Base-by-base conservation (phyloP, 1,140 invertebrate genomes). In the Calycopis cecrops region DNA sequence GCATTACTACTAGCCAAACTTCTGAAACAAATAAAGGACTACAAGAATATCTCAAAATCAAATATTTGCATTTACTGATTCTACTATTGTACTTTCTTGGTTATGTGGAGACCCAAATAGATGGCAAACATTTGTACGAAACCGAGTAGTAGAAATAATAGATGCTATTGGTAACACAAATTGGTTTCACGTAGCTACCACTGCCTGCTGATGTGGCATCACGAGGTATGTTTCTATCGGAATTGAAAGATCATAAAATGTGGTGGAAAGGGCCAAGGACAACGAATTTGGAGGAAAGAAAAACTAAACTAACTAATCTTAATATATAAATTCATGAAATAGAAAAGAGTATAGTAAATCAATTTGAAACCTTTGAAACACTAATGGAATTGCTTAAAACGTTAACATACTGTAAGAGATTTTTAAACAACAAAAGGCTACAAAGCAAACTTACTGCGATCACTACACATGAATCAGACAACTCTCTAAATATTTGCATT, bases 61-160 rank as follows among this genome's bases (percentile, higher is more conserved):
- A 18, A 6, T 57, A 14, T 42, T 40, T 38, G 55, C 51, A 34
- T 64, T 57, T 57, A 57, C 63, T 0, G 63, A 57, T 38, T 62
- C 57, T 10, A 49, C 48, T 3, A 54, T 57, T 16, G 60, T 66
- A 6, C 38, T 66, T 9, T 54, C 60, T 9, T 66, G 60, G 60
- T n/a, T 62, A n/a, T 56, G 38, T 14, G 59, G 48, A 35, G 59
- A 61, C 50, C 59, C 59, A 18, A 62, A 51, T 21, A 48, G 42
- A 4, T 65, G 63, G 59, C 61, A 59, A 10, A 49, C 49, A 0
- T 60, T 66, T 21, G 52, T 66, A 8, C 57, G 35, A 7, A 66
- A 66, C 50, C 34, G 64, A 4, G 48, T 55, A n/a, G 48, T 55
- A 10, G 58, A 66, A 34, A 66, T 59, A 18, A 11, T 56, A 34